Base-by-base conservation (phyloP, 1,140 invertebrate genomes). In the Drosophila hydei region DNA sequence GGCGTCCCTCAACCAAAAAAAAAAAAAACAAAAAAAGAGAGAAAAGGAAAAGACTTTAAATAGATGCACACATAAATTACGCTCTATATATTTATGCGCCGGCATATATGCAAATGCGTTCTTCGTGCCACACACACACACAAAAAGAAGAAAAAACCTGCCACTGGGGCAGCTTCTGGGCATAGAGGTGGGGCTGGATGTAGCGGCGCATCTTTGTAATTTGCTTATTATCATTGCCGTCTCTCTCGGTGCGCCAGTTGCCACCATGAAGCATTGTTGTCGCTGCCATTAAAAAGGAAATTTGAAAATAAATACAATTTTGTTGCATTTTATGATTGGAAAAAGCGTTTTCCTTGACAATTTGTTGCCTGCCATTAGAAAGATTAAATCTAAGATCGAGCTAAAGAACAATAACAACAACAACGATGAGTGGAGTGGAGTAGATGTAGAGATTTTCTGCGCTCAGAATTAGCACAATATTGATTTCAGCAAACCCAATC, bases 11-110 rank as follows among this genome's bases (percentile, higher is more conserved):
- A 63, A 51, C 40, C 30, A 48, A 56, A 71, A 30, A 48, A 38
- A 30, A 43, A 38, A 40, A 50, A 14, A 52, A 62, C 16, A 30
- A 30, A 30, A 30, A 30, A 30, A 8, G 4, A 30, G 11, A 18
- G 6, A 42, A 42, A 63, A 30, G 7, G 47, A 43, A 7, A 51
- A 43, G 67, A 61, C 71, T 75, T 83, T 83, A 84, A 83, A 73
- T 83, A 83, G 79, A 83, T 83, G 79, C 79, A 83, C 64, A 79
- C 73, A 83, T 77, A 84, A 85, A 84, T 79, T 85, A 76, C 68
- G 72, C 78, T 85, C 80, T 79, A 84, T 79, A 84, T 84, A 84
- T 84, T 84, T 84, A 85, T 84, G 68, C 60, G 63, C 60, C 58
- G 76, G 69, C 76, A 76, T 79, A 79, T 84, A 72, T 78, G 72